phyloP scores from a whole-genome alignment of 2,888 invertebrate species.

The Rhagonycha lutea region DNA sequence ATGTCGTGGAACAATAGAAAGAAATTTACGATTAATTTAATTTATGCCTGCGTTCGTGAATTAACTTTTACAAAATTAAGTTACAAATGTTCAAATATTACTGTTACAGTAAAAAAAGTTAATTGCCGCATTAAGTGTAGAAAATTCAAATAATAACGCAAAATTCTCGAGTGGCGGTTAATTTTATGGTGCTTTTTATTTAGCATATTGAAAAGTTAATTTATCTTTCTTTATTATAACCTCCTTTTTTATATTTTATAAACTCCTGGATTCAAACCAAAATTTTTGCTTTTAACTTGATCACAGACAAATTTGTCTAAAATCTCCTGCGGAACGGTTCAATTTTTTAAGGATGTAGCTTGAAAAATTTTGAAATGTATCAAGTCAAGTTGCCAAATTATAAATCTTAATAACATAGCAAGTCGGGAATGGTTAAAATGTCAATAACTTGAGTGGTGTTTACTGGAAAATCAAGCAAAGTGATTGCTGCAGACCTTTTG shows the following conservation, averaged over 20 bases:
- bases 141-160: neutral
- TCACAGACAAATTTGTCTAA: neutral
- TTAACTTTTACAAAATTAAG: neutral
- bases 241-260: no score
- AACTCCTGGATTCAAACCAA: no score
- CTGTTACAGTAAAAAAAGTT: neutral
- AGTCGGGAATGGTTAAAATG: neutral
- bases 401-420: no score
- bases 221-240: no score
- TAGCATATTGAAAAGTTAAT: no score
- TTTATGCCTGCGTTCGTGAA: neutral
- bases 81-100: neutral
- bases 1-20: neutral
- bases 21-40: neutral
- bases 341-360: no score
- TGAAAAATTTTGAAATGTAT: no score
- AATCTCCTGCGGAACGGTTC: neutral
- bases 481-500: neutral
- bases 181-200: no score
- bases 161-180: neutral
- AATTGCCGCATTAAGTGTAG: neutral
- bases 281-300: no score
- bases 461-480: neutral
- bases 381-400: no score
- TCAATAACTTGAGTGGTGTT: neutral